These are phyloP conservation scores for Nomada ruficornis DNA, from an alignment of 2,888 invertebrate species.

Conservation along the genomic window DNA sequence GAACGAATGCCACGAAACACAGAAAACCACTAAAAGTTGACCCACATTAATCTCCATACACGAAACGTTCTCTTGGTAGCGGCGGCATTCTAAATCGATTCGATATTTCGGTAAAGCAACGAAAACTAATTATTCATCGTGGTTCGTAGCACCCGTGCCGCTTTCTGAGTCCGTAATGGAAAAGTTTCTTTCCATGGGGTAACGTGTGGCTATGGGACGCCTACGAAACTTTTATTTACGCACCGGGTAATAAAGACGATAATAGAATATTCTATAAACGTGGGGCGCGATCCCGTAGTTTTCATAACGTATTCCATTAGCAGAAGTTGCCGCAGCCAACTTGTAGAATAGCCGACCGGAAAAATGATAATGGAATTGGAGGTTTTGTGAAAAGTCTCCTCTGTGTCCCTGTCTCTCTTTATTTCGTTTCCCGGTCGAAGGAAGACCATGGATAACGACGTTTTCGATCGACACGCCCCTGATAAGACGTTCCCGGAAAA, in stretches of 20 bases:
- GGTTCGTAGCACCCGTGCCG: slow-evolving; percentile 8
- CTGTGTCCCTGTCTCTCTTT: too few relatives aligned
- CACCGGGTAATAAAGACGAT: slow-evolving; percentile 57
- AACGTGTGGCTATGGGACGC: slow-evolving; percentile 29
- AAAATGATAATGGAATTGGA: slow-evolving; percentile 46
- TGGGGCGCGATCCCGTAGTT: slow-evolving; percentile 15
- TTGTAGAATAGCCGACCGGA: slow-evolving; percentile 27
- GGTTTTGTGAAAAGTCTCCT: slow-evolving; percentile 12
- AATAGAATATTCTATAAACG: slow-evolving; percentile 63
- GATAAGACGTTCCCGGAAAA: not conserved
- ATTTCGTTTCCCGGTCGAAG: not conserved
- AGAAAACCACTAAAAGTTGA: too few relatives aligned
- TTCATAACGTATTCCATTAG: slow-evolving; percentile 64
- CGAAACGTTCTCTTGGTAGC: not conserved
- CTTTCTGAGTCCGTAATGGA: slow-evolving; percentile 35
- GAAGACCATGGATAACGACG: slow-evolving; percentile 1
- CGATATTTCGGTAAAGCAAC: slow-evolving; percentile 24
- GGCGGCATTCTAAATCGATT: not conserved
- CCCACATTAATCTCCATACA: too few relatives aligned
- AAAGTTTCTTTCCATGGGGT: slow-evolving; percentile 49
- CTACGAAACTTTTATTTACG: slow-evolving; percentile 59
- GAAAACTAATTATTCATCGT: slow-evolving; percentile 45
- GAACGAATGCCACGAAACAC: too few relatives aligned
- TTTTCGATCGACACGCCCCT: slow-evolving; percentile 1
- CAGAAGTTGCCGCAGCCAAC: slow-evolving; percentile 43